These are phyloP conservation scores for Malacoctenus gilli DNA, from an alignment of 2,797 vertebrate species.

Conservation along the genomic window DNA sequence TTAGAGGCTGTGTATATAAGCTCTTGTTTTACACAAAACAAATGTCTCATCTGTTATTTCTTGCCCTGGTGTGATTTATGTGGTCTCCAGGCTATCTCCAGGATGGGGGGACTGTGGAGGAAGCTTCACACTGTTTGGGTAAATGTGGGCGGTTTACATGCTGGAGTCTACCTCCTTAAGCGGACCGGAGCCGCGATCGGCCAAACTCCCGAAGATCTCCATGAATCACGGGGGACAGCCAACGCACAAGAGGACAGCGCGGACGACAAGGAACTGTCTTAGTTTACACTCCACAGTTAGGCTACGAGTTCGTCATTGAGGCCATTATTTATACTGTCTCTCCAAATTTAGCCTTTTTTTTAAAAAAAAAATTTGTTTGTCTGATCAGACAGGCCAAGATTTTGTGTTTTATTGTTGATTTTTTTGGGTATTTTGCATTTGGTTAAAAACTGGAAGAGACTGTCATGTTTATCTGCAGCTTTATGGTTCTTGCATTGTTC, in stretches of 20 bases:
- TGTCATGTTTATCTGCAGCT: conserved; percentile 8
- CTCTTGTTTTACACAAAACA: conserved; percentile 40
- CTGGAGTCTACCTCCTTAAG: conserved; percentile 92
- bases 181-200: conserved; percentile 80
- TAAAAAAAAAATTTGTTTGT: conserved; percentile 17
- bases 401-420: conserved; percentile 1
- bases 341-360: background rate
- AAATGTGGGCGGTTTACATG: conserved; percentile 94
- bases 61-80: conserved; percentile 45
- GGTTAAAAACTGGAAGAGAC: conserved; percentile 9
- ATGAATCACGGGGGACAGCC: conserved; percentile 51
- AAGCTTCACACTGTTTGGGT: conserved; percentile 93
- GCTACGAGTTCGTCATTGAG: conserved; percentile 4
- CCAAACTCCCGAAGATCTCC: conserved; percentile 72
- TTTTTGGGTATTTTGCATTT: conserved; percentile 12
- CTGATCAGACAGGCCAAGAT: conserved; percentile 32
- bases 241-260: conserved; percentile 38
- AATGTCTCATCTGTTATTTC: conserved; percentile 48
- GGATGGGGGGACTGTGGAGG: conserved; percentile 90
- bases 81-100: conserved; percentile 85
- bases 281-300: conserved; percentile 17
- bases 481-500: conserved; percentile 1
- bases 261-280: conserved; percentile 35
- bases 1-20: conserved; percentile 26
- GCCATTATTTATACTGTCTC: conserved; percentile 47